Base-by-base conservation (phyloP, 2,888 invertebrate species). In the Drosophila rellima region DNA sequence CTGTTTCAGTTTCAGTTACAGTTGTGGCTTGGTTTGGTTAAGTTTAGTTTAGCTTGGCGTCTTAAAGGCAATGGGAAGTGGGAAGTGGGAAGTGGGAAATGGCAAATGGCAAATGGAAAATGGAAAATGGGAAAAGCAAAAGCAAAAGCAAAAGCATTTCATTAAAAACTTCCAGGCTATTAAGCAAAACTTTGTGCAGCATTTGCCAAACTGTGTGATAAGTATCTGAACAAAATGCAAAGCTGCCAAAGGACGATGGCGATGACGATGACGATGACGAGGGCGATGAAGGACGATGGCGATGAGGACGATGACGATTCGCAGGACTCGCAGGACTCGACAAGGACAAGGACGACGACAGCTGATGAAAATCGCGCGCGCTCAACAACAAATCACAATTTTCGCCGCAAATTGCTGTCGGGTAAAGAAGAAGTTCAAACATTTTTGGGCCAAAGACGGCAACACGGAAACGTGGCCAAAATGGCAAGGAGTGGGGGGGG, bases 171-270 rank as follows among this genome's bases (percentile, higher is more conserved):
- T 86, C 85, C 85, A 86, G 89, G 85, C 85, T 86, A 86, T 86
- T 86, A 86, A 86, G 85, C 85, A 86, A 86, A 84, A 86, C 85
- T 86, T 89, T 86, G 89, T 86, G 88, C 83, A 86, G 83, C 88
- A 88, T 88, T 88, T 82, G 88, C 85, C 84, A 89, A 84, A 86
- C 89, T 89, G 85, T 89, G 85, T 89, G 85, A 86, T 86, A 86
- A 86, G 85, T 86, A 86, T 86, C 85, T 86, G 85, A 87, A 73
- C 78, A 89, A 89, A 84, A 84, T 84, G 83, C 88, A 84, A 84
- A 84, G 83, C 88, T 88, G 86, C 88, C 86, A 88, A 83, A 88
- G 79, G 81, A 86, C 66, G 67, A 56, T 17, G 51, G 54, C 57
- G 31, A 44, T n/a, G 63, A 63, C 67, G 45, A 54, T 35, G 11